Conservation (phyloP, 92 coral and sea anemone genomes). For the Bergia puertoricense region DNA sequence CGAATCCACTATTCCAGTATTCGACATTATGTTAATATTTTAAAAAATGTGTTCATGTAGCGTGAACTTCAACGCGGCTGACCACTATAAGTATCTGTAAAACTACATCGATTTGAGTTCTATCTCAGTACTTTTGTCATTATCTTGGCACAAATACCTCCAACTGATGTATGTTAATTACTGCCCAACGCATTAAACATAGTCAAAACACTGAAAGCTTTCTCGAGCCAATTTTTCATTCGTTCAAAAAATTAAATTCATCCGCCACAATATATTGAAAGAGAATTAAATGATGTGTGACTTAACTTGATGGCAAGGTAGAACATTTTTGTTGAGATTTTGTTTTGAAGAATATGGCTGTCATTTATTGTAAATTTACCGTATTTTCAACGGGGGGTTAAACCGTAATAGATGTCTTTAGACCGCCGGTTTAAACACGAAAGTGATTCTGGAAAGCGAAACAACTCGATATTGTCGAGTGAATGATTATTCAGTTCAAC, state of each 20-base stretch:
- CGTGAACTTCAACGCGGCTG: neutral
- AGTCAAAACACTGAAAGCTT: conserved; percentile 31
- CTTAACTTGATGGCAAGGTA: conserved; percentile 8
- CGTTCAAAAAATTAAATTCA: conserved; percentile 33
- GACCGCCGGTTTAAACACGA: conserved; percentile 26
- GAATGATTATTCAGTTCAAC: conserved; percentile 18
- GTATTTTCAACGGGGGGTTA: conserved; percentile 41
- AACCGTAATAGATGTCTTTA: conserved; percentile 31
- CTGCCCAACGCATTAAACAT: conserved; percentile 16
- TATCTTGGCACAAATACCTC: conserved; percentile 34
- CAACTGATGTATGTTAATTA: conserved; percentile 42
- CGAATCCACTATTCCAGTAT: neutral
- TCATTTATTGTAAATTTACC: conserved; percentile 38
- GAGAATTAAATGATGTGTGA: conserved; percentile 42
- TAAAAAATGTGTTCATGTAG: conserved; percentile 8
- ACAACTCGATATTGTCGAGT: conserved; percentile 7
- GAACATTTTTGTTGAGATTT: neutral
- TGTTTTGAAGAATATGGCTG: conserved; percentile 21
- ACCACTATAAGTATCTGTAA: neutral
- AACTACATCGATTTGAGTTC: conserved; percentile 13
- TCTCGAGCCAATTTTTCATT: neutral
- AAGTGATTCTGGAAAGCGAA: conserved; percentile 32
- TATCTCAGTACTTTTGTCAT: conserved; percentile 22
- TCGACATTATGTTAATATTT: conserved; percentile 28
- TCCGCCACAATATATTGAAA: conserved; percentile 43